A percentile compares a stretch with the other conserved stretches of the same genome.
Evolutionary conservation across 2,797 vertebrate species (phyloP).

Genomic region (Champsocephalus esox): DNA sequence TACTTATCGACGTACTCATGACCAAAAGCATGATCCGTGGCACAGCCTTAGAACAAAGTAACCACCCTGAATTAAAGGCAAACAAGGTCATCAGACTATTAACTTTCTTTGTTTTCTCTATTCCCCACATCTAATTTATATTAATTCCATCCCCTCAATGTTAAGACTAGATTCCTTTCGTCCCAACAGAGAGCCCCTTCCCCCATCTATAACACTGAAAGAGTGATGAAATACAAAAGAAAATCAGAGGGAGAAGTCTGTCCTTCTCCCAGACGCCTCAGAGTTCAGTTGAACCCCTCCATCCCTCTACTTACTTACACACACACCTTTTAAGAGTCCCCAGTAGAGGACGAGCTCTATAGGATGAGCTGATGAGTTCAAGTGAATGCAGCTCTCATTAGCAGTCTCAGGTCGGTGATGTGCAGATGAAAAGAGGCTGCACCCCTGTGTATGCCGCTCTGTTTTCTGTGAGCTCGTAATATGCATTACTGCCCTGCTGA

Average conservation of each 20-base stretch:
- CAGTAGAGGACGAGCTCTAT: constrained; percentile 41
- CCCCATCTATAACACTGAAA: constrained; percentile 25
- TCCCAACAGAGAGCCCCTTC: constrained; percentile 55
- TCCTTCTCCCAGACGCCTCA: constrained; percentile 50
- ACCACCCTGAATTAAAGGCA: constrained; percentile 50
- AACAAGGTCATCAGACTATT: constrained; percentile 74
- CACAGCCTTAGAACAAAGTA: no score
- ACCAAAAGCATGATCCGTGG: no score
- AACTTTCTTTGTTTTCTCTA: constrained; percentile 66
- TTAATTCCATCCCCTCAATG: constrained; percentile 74
- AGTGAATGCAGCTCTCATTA: constrained; percentile 73
- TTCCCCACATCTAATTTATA: constrained; percentile 62
- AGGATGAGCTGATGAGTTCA: constrained; percentile 53
- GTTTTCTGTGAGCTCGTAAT: constrained; percentile 49
- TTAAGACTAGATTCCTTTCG: constrained; percentile 65
- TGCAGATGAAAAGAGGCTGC: constrained; percentile 67
- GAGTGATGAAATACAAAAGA: constrained; percentile 77
- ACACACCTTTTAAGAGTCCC: constrained; percentile 47
- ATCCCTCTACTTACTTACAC: constrained; percentile 39
- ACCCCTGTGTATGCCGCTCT: constrained; percentile 42
- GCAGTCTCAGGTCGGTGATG: constrained; percentile 63
- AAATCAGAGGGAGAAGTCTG: constrained; percentile 55
- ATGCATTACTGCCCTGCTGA: constrained; percentile 47
- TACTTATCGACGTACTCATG: no score
- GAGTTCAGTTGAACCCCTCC: constrained; percentile 63